Percentiles rank a stretch among this genome's conserved stretches.
phyloP scores from a whole-genome alignment of 2,113 vertebrate genomes.

The Otolemur garnettii region DNA sequence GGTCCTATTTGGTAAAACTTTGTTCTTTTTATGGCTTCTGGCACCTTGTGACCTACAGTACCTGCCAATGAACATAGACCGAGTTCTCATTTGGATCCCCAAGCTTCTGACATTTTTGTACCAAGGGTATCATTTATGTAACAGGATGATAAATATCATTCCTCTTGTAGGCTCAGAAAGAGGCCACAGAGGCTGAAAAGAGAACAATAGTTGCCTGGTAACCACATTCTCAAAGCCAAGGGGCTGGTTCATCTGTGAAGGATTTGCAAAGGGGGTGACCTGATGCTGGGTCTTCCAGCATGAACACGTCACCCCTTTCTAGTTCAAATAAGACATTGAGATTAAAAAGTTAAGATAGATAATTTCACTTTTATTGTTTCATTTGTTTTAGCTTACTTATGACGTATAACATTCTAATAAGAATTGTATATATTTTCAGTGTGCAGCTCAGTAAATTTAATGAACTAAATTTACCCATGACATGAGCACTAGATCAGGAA shows the following conservation, averaged over 20 bases:
- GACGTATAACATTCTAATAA: slow-evolving; percentile 18
- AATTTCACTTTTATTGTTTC: slow-evolving; percentile 30
- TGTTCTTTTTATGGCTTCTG: slow-evolving; percentile 38
- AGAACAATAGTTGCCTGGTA: slow-evolving; percentile 76
- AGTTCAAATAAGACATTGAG: slow-evolving; percentile 22
- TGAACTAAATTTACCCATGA: not conserved
- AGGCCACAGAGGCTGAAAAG: slow-evolving; percentile 55
- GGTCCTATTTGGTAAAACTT: not conserved
- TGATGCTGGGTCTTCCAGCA: not conserved
- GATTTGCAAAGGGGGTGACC: slow-evolving; percentile 32
- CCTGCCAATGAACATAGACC: not conserved
- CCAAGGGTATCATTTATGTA: slow-evolving; percentile 54
- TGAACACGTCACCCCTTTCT: not conserved
- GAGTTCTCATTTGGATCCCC: slow-evolving; percentile 10
- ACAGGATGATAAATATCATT: slow-evolving; percentile 55
- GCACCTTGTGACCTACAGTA: not conserved
- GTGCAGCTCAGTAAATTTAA: slow-evolving; percentile 38
- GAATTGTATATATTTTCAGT: not conserved
- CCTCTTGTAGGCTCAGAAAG: slow-evolving; percentile 45
- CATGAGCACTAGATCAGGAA: slow-evolving; percentile 27
- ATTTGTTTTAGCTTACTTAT: slow-evolving; percentile 42
- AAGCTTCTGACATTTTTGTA: slow-evolving; percentile 57
- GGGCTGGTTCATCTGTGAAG: slow-evolving; percentile 34
- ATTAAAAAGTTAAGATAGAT: slow-evolving; percentile 47
- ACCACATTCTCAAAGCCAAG: slow-evolving; percentile 53